Evolutionary conservation across 37 sponge, comb jelly and placozoan genomes (phyloP).

Genomic region (Dysidea cf. avara): DNA sequence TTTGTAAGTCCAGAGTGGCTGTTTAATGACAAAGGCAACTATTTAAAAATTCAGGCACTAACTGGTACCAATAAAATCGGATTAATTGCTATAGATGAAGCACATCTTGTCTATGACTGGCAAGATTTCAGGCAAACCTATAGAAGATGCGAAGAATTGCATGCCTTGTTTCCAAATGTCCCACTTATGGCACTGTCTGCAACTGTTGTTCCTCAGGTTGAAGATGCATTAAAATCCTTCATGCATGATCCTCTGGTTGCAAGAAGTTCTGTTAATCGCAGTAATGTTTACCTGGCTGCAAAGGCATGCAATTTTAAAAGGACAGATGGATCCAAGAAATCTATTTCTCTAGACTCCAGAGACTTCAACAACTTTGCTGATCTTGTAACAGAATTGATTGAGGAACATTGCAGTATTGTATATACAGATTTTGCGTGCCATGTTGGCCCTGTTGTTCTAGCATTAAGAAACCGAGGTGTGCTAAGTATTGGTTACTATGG

Average conservation of each 20-base stretch:
- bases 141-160: background rate
- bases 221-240: background rate
- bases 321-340: background rate
- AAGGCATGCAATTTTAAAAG: background rate
- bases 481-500: background rate
- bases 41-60: too few relatives aligned
- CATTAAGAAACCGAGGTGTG: background rate
- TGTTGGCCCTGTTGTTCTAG: too few relatives aligned
- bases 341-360: background rate
- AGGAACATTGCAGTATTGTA: slow-evolving; percentile 1
- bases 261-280: too few relatives aligned
- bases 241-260: slow-evolving; percentile 7
- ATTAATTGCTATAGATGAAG: too few relatives aligned
- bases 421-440: slow-evolving; percentile 25
- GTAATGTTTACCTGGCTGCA: background rate
- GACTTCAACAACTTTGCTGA: background rate
- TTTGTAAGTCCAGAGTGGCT: slow-evolving; percentile 1
- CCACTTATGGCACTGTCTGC: slow-evolving; percentile 10
- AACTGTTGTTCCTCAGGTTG: background rate
- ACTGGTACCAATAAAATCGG: background rate
- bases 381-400: background rate
- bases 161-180: background rate
- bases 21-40: too few relatives aligned
- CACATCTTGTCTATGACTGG: too few relatives aligned
- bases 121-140: background rate